Conservation (phyloP, 2,888 invertebrate species). For the Tribolium freemani region DNA sequence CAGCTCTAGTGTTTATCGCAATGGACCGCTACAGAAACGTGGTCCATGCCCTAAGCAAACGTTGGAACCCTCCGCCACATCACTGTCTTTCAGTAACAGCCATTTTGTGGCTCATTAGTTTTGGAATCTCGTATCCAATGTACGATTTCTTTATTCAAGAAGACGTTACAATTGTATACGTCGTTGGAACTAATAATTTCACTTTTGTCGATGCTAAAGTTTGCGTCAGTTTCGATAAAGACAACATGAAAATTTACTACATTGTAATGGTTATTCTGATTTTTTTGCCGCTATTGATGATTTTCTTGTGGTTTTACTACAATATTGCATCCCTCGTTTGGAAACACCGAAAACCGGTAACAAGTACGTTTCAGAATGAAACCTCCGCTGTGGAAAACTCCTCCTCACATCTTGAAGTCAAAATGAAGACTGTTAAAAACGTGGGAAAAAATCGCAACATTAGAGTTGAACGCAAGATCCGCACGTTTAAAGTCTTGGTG, state of each 20-base stretch:
- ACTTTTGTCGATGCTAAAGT: conserved; percentile 55
- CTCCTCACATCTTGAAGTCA: conserved; percentile 51
- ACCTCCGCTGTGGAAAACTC: conserved; percentile 52
- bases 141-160: conserved; percentile 60
- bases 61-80: conserved; percentile 68
- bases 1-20: conserved; percentile 71
- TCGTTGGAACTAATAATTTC: conserved; percentile 55
- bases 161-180: background rate
- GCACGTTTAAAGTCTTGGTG: conserved; percentile 73
- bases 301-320: conserved; percentile 70
- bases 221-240: conserved; percentile 56
- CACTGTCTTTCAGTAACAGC: conserved; percentile 62
- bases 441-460: conserved; percentile 53
- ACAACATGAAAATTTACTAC: conserved; percentile 57
- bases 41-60: conserved; percentile 65
- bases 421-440: conserved; percentile 40
- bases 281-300: conserved; percentile 68
- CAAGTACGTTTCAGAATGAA: conserved; percentile 42
- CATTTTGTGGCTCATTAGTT: conserved; percentile 66
- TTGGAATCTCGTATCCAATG: conserved; percentile 65
- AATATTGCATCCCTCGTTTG: conserved; percentile 71
- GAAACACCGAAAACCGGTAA: conserved; percentile 66
- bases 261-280: conserved; percentile 62
- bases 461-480: conserved; percentile 67
- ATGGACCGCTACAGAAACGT: conserved; percentile 72